Conservation (phyloP, 2,113 vertebrate genomes). For the Sturnus vulgaris region DNA sequence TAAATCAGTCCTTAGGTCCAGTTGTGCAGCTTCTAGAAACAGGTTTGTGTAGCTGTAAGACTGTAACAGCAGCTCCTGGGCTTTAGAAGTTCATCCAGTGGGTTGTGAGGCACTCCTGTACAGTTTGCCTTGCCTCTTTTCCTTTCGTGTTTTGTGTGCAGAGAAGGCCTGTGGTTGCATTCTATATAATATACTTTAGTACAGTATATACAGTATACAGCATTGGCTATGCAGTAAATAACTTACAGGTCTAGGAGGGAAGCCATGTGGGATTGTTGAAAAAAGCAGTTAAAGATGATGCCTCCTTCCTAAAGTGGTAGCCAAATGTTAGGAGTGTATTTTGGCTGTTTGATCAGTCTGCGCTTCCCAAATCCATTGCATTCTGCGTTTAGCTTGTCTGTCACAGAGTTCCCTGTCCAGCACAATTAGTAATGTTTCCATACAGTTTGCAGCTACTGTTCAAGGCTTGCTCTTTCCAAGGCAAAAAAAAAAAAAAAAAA, state of each 20-base stretch:
- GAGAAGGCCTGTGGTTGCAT: neutral
- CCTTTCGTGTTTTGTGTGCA: neutral
- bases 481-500: neutral
- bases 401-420: neutral
- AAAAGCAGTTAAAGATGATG: neutral
- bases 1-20: neutral
- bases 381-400: neutral
- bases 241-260: neutral
- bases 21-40: neutral
- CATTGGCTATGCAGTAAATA: neutral
- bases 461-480: neutral
- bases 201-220: rapidly evolving
- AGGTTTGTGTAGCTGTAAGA: neutral
- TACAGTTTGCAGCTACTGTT: neutral
- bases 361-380: neutral
- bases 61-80: neutral
- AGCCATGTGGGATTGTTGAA: neutral
- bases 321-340: neutral
- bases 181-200: neutral
- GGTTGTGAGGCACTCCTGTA: neutral
- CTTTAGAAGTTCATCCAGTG: neutral
- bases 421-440: neutral
- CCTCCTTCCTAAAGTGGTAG: neutral
- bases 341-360: neutral
- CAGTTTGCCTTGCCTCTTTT: neutral